These are phyloP conservation scores for Lichenostomus cassidix DNA, from an alignment of 2,113 vertebrate species.

Conservation along the genomic window DNA sequence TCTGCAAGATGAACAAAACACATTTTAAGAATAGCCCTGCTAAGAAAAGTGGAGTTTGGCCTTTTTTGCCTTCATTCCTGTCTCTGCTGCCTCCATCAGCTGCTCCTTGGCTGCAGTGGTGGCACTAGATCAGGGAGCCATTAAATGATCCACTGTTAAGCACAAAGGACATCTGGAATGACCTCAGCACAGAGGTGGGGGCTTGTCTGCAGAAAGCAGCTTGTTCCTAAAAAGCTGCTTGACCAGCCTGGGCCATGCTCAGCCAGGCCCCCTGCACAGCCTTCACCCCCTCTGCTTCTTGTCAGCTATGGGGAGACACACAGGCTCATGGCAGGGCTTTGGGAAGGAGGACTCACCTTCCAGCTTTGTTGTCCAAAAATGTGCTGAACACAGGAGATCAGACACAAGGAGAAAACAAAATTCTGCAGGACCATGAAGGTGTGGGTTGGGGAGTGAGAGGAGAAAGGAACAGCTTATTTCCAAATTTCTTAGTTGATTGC, in stretches of 20 bases:
- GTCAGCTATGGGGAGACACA: background rate
- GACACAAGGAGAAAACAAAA: background rate
- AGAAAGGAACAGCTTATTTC: background rate
- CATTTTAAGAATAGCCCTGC: background rate
- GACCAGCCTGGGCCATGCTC: background rate
- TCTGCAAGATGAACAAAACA: background rate
- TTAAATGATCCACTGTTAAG: background rate
- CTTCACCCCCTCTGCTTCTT: background rate
- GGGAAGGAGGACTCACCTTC: background rate
- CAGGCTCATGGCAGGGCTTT: background rate
- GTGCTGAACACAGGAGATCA: background rate
- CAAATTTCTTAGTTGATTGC: background rate
- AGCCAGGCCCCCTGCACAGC: background rate
- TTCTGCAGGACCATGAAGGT: background rate
- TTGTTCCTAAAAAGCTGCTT: background rate
- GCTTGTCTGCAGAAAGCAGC: background rate
- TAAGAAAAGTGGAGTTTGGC: background rate
- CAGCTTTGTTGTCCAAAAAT: background rate
- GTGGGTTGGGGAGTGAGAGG: background rate
- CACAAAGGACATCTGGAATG: background rate
- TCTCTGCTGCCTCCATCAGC: background rate
- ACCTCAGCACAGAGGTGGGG: background rate
- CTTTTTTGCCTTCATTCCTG: background rate
- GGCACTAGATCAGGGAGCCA: background rate
- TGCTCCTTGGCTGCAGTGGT: background rate